Evolutionary conservation across 1,140 invertebrate genomes (phyloP).

Genomic region (Dufourea novaeangliae): DNA sequence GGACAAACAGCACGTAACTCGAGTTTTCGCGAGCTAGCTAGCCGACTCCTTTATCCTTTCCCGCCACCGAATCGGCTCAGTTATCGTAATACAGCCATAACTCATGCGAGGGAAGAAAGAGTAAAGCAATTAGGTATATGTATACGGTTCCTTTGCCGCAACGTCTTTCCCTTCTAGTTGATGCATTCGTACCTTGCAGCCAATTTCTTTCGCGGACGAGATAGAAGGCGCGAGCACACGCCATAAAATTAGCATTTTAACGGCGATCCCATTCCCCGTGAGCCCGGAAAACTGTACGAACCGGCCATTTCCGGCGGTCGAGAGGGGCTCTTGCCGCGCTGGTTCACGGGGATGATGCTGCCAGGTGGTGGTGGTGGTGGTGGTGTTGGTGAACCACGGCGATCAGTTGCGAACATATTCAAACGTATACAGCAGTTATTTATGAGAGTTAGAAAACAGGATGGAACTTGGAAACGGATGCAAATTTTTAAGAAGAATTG

Average conservation of each 20-base stretch:
- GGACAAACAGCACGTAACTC: slow-evolving; percentile 40
- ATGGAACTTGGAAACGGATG: too few relatives aligned
- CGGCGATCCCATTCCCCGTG: neutral
- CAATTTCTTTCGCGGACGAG: slow-evolving; percentile 40
- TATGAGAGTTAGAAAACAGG: too few relatives aligned
- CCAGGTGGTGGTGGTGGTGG: too few relatives aligned
- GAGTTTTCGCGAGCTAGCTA: slow-evolving; percentile 34
- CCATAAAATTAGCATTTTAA: slow-evolving; percentile 58
- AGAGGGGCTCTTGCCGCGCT: too few relatives aligned
- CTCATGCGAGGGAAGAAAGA: slow-evolving; percentile 53
- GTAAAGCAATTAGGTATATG: slow-evolving; percentile 46
- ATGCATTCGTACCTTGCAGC: slow-evolving; percentile 35
- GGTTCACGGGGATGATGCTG: neutral
- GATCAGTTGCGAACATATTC: too few relatives aligned
- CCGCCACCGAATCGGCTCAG: slow-evolving; percentile 18
- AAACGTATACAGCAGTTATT: too few relatives aligned
- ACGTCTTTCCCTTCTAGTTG: neutral
- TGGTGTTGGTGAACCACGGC: too few relatives aligned
- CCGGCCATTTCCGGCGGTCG: neutral
- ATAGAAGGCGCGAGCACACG: slow-evolving; percentile 33
- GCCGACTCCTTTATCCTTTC: slow-evolving; percentile 36
- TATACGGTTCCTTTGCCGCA: neutral
- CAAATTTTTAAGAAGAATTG: too few relatives aligned
- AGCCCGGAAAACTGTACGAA: neutral
- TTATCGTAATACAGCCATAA: slow-evolving; percentile 64